Conservation (phyloP, 1,140 invertebrate species). For the Drosophila cardini region DNA sequence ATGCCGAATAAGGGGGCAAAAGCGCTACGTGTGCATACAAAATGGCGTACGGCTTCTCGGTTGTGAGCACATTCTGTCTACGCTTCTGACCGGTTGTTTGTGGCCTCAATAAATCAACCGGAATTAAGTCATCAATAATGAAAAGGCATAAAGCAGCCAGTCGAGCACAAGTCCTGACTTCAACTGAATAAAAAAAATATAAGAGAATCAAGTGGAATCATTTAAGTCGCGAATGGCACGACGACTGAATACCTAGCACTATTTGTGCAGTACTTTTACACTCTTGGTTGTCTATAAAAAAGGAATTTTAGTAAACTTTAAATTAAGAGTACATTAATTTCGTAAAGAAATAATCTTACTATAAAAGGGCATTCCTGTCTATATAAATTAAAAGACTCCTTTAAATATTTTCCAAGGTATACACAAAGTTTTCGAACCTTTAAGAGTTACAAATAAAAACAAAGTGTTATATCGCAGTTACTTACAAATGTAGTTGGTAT, state of each 20-base stretch:
- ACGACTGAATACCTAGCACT: not conserved
- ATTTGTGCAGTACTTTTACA: too few relatives aligned
- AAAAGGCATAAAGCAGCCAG: slow-evolving; percentile 77
- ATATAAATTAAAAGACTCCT: too few relatives aligned
- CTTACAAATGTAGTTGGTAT: too few relatives aligned
- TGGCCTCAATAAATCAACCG: slow-evolving; percentile 81
- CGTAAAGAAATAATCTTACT: too few relatives aligned
- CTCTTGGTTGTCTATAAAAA: not conserved
- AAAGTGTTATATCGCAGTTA: too few relatives aligned
- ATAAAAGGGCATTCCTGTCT: too few relatives aligned
- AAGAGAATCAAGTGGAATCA: slow-evolving; percentile 6
- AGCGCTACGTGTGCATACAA: slow-evolving; percentile 67
- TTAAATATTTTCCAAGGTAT: too few relatives aligned
- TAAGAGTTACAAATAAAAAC: too few relatives aligned
- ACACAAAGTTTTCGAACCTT: too few relatives aligned
- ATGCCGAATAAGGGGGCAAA: slow-evolving; percentile 31
- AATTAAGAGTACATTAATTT: too few relatives aligned
- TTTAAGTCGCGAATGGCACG: slow-evolving; percentile 1
- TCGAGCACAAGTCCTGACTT: slow-evolving; percentile 51
- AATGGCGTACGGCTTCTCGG: slow-evolving; percentile 50
- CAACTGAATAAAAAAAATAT: slow-evolving; percentile 41
- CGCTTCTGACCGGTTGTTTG: slow-evolving; percentile 66
- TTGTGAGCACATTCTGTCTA: slow-evolving; percentile 36
- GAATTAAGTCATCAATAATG: slow-evolving; percentile 82
- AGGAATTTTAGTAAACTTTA: too few relatives aligned